Percentiles rank a stretch among this genome's conserved stretches.
Evolutionary conservation across 2,113 vertebrate genomes (phyloP).

Genomic region (Alethe diademata): DNA sequence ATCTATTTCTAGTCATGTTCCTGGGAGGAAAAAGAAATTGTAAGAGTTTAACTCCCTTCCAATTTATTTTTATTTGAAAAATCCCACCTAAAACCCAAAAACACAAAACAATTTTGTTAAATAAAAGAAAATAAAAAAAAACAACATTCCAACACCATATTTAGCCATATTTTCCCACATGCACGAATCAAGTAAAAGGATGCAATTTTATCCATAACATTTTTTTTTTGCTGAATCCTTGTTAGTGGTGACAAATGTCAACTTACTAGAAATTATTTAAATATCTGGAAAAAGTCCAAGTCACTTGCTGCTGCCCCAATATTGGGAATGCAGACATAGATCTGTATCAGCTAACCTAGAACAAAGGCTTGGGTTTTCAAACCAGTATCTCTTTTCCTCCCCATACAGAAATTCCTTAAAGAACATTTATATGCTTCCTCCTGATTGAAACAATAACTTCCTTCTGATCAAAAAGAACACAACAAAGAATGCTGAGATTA

Average conservation of each 20-base stretch:
- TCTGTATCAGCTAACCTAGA: background rate
- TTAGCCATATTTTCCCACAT: background rate
- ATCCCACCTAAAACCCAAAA: background rate
- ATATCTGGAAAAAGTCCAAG: background rate
- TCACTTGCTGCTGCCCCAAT: background rate
- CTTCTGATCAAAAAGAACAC: background rate
- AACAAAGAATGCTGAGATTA: background rate
- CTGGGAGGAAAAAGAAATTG: background rate
- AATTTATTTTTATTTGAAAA: background rate
- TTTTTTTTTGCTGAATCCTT: background rate
- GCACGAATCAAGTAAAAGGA: background rate
- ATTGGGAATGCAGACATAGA: background rate
- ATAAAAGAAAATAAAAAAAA: background rate
- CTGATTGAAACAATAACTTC: background rate
- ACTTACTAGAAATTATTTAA: background rate
- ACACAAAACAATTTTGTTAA: background rate
- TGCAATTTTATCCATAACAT: background rate
- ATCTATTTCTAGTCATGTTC: conserved; percentile 4
- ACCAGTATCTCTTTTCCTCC: background rate
- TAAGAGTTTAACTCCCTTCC: background rate
- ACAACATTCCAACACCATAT: background rate
- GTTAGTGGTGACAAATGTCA: background rate
- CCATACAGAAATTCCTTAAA: background rate
- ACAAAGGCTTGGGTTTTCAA: background rate
- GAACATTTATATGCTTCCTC: background rate